Conservation (phyloP, 2,797 vertebrate species). For the Oreochromis mossambicus region DNA sequence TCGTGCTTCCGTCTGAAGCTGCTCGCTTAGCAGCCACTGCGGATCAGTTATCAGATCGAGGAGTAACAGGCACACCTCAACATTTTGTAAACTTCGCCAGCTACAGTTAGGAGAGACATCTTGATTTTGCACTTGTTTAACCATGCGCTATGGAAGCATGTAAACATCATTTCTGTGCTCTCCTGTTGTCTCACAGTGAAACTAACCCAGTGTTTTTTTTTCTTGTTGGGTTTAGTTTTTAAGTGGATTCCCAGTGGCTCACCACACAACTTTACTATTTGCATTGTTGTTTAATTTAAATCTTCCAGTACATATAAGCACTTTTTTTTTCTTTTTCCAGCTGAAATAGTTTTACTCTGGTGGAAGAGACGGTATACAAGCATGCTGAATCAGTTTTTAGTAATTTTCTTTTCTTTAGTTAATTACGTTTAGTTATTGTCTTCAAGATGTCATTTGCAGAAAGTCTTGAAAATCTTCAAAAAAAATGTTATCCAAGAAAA, state of each 20-base stretch:
- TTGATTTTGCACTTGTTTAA: neutral
- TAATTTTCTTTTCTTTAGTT: neutral
- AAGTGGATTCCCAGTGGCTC: neutral
- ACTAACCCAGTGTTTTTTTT: neutral
- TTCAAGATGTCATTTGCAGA: neutral
- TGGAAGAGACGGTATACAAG: neutral
- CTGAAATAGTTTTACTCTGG: neutral
- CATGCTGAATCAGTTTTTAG: neutral
- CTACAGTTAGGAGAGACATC: neutral
- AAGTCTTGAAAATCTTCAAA: neutral
- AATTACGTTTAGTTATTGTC: neutral
- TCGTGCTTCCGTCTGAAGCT: slow-evolving; percentile 42
- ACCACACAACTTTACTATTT: neutral
- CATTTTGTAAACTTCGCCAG: neutral
- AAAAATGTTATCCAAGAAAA: neutral
- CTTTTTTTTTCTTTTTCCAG: neutral
- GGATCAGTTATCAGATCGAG: slow-evolving; percentile 8
- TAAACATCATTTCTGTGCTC: neutral
- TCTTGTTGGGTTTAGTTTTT: neutral
- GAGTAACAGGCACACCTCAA: slow-evolving; percentile 17
- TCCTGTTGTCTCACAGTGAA: neutral
- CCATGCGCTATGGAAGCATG: neutral
- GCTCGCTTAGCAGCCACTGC: slow-evolving; percentile 42
- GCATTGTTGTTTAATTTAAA: slow-evolving; percentile 3
- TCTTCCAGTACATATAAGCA: neutral